Percentiles rank a stretch among this genome's conserved stretches.
Conservation (phyloP, 2,113 vertebrate species). For the Pygoscelis antarcticus region DNA sequence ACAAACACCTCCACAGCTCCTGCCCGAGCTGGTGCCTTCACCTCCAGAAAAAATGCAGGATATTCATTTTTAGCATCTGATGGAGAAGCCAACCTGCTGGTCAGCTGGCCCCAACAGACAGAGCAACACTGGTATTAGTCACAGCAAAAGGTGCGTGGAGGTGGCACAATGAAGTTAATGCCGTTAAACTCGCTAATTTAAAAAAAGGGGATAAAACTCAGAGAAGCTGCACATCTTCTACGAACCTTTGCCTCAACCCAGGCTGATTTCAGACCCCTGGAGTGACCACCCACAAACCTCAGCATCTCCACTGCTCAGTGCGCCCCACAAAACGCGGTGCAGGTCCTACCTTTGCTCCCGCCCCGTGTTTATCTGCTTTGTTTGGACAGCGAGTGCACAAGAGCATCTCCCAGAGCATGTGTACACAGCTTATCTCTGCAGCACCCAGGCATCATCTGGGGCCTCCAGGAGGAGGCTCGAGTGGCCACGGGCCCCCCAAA, state of each 20-base stretch:
- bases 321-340: accelerated
- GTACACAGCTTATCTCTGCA: neutral
- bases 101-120: accelerated
- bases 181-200: neutral
- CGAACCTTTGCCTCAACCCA: neutral
- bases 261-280: neutral
- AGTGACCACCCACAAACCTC: neutral
- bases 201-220: neutral
- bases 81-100: neutral
- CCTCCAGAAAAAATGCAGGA: neutral
- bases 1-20: neutral
- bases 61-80: neutral
- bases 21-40: neutral
- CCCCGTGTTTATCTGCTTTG: neutral
- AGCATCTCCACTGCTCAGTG: no score
- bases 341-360: neutral
- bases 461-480: neutral
- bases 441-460: no score
- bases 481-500: accelerated
- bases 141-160: accelerated
- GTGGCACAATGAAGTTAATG: accelerated
- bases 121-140: neutral
- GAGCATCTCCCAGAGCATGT: neutral
- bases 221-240: neutral
- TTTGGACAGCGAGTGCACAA: accelerated